phyloP scores from a whole-genome alignment of 2,797 vertebrate genomes.

The Mormyrus proboscirostris region DNA sequence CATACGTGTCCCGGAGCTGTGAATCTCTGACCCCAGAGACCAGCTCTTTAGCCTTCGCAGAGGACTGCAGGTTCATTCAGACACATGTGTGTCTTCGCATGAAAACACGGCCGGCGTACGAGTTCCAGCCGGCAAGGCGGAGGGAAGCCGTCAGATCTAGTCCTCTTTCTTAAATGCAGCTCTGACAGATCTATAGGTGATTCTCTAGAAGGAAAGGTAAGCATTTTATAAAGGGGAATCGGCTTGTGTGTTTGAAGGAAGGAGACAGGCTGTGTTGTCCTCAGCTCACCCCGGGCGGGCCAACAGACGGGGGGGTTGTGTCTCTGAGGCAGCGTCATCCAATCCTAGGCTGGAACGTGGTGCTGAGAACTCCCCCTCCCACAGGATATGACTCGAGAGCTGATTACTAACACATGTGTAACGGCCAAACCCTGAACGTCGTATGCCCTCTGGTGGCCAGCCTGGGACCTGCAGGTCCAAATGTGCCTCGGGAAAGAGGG shows the following conservation, averaged over 20 bases:
- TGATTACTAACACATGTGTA: slow-evolving; percentile 25
- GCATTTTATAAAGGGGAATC: neutral
- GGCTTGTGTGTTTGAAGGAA: neutral
- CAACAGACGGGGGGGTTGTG: neutral
- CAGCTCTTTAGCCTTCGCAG: neutral
- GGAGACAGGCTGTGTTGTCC: slow-evolving; percentile 1
- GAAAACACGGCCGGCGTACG: neutral
- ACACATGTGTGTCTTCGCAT: neutral
- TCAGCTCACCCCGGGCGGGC: slow-evolving; percentile 10
- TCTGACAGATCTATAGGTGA: neutral
- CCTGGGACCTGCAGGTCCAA: neutral
- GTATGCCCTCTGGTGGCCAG: slow-evolving; percentile 16
- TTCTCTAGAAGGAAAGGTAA: neutral
- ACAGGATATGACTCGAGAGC: slow-evolving; percentile 19
- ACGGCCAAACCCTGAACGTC: neutral
- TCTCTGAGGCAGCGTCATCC: neutral
- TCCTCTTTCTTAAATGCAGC: neutral
- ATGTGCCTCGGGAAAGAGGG: neutral
- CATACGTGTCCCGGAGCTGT: neutral
- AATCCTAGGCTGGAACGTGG: neutral
- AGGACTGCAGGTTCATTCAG: neutral
- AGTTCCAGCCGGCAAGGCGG: neutral
- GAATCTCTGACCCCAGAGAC: neutral
- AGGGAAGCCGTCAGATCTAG: neutral
- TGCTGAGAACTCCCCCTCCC: neutral